phyloP scores from a whole-genome alignment of 2,797 vertebrate genomes.

The Borostomias antarcticus region DNA sequence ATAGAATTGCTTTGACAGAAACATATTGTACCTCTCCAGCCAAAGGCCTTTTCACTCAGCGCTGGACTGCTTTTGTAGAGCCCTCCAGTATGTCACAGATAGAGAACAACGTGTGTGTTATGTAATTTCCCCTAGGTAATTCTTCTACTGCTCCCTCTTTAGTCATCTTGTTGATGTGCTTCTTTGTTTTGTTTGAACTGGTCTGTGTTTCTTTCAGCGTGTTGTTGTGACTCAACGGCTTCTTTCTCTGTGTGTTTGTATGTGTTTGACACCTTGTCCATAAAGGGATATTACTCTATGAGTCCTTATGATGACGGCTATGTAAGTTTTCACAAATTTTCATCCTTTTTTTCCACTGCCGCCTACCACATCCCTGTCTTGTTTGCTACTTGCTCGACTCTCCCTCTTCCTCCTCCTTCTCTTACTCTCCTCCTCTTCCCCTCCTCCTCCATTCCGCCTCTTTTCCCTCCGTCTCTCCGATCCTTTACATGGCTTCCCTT shows the following conservation, averaged over 20 bases:
- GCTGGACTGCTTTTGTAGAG: background rate
- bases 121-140: background rate
- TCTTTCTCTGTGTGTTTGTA: conserved; percentile 56
- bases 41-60: background rate
- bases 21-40: background rate
- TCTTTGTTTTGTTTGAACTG: background rate
- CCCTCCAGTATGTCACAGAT: background rate
- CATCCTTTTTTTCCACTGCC: conserved; percentile 54
- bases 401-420: no score
- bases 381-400: conserved; percentile 10
- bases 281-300: conserved; percentile 94
- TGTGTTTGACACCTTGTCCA: conserved; percentile 71
- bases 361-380: background rate
- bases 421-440: conserved; percentile 11
- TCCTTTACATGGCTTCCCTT: conserved; percentile 34
- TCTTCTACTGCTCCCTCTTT: background rate
- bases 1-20: background rate
- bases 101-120: background rate
- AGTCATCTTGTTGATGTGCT: conserved; percentile 8
- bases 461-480: background rate
- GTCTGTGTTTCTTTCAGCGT: conserved; percentile 15
- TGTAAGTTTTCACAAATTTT: conserved; percentile 87
- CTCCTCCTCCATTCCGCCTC: conserved; percentile 18
- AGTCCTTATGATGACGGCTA: conserved; percentile 92
- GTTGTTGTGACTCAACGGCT: conserved; percentile 57